Percentiles rank a stretch among this genome's conserved stretches.
Evolutionary conservation across 2,113 vertebrate species (phyloP).

Genomic region (Bagarius yarrelli): DNA sequence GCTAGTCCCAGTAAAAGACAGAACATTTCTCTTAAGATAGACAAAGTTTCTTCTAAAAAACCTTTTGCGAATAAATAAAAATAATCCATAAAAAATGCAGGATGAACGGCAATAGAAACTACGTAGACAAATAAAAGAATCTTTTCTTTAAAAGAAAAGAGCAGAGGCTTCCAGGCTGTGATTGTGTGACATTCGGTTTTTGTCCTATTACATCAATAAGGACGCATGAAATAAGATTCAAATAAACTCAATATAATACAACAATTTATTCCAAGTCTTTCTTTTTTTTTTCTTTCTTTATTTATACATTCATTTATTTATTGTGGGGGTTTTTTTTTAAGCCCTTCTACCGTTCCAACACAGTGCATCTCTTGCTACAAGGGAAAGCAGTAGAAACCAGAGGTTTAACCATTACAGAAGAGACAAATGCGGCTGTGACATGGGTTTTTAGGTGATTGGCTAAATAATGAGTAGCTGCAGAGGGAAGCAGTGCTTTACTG

Average conservation of each 20-base stretch:
- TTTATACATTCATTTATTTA: too few relatives aligned
- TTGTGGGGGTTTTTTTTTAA: background rate
- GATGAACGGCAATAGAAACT: background rate
- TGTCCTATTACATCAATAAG: background rate
- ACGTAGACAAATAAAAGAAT: background rate
- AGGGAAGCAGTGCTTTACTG: slow-evolving; percentile 43
- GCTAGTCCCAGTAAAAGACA: too few relatives aligned
- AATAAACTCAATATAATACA: background rate
- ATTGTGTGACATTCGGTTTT: background rate
- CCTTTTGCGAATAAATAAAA: too few relatives aligned
- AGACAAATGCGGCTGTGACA: slow-evolving; percentile 49
- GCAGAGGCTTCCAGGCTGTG: background rate
- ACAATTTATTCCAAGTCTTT: background rate
- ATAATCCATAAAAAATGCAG: background rate
- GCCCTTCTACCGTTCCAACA: background rate
- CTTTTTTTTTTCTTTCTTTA: too few relatives aligned
- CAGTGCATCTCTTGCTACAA: background rate
- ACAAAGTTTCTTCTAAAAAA: too few relatives aligned
- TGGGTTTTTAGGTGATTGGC: slow-evolving; percentile 53
- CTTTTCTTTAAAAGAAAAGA: background rate
- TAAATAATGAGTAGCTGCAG: slow-evolving; percentile 40
- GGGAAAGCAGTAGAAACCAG: background rate
- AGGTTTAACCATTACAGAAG: slow-evolving; percentile 33
- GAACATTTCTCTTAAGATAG: too few relatives aligned
- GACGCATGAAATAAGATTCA: background rate